Conservation (phyloP, 2,888 invertebrate genomes). For the Alcis repandata region DNA sequence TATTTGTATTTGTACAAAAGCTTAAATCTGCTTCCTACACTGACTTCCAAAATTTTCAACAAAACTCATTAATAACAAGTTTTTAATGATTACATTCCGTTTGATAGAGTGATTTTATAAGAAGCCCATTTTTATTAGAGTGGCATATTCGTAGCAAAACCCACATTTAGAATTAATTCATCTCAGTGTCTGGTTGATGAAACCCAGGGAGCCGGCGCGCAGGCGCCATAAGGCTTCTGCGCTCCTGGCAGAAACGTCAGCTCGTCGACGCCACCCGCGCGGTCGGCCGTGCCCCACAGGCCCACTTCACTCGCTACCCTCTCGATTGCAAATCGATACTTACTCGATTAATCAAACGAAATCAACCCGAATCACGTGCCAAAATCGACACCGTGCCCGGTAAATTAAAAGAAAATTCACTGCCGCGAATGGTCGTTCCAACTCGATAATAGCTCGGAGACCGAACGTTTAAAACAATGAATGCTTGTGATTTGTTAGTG, state of each 20-base stretch:
- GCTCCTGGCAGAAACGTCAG: slow-evolving; percentile 68
- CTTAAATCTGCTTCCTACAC: too few species aligned
- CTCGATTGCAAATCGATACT: slow-evolving; percentile 75
- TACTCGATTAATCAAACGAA: slow-evolving; percentile 64
- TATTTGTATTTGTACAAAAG: too few species aligned
- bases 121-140: too few species aligned
- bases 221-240: slow-evolving; percentile 73
- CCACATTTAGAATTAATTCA: slow-evolving; percentile 38
- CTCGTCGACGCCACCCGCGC: slow-evolving; percentile 67
- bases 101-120: too few species aligned
- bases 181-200: slow-evolving; percentile 60
- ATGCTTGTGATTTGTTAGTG: slow-evolving; percentile 57
- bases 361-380: slow-evolving; percentile 57
- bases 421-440: slow-evolving; percentile 6
- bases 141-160: not conserved
- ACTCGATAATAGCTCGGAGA: slow-evolving; percentile 9
- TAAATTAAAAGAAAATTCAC: slow-evolving; percentile 45
- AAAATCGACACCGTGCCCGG: slow-evolving; percentile 48
- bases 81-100: too few species aligned
- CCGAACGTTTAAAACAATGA: slow-evolving; percentile 26
- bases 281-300: slow-evolving; percentile 67
- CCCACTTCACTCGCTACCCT: slow-evolving; percentile 51
- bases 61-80: too few species aligned
- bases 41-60: not conserved
- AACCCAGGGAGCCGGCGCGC: slow-evolving; percentile 69